A percentile compares a stretch with the other conserved stretches of the same genome.
Conservation (phyloP, 1,140 invertebrate species). For the Diabrotica virgifera region DNA sequence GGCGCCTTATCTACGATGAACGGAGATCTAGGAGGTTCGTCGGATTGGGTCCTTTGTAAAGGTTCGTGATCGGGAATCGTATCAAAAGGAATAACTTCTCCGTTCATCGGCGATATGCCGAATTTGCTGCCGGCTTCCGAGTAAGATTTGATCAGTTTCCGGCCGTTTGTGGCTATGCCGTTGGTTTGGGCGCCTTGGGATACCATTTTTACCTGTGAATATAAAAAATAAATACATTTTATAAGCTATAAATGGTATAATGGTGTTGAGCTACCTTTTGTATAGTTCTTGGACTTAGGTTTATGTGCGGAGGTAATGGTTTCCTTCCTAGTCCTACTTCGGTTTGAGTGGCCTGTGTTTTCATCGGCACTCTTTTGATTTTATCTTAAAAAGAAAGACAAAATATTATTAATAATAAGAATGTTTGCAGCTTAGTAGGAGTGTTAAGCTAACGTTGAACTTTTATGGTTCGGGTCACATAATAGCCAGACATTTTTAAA, state of each 20-base stretch:
- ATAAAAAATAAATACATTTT: not conserved
- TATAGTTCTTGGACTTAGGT: conserved; percentile 66
- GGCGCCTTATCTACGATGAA: conserved; percentile 55
- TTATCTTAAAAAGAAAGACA: conserved; percentile 59
- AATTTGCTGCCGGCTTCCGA: conserved; percentile 70
- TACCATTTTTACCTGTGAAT: conserved; percentile 73
- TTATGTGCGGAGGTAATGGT: conserved; percentile 66
- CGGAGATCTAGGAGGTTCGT: conserved; percentile 73
- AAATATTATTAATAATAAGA: no score
- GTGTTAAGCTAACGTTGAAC: no score
- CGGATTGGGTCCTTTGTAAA: conserved; percentile 76
- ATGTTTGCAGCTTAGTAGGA: no score
- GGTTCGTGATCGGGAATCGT: conserved; percentile 62
- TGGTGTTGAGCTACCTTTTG: conserved; percentile 54
- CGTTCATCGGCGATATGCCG: conserved; percentile 44
- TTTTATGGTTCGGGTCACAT: no score
- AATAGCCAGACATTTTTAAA: no score
- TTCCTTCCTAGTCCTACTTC: conserved; percentile 70
- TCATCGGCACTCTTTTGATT: conserved; percentile 80
- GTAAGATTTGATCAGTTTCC: conserved; percentile 78
- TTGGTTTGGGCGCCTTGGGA: conserved; percentile 87
- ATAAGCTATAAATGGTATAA: no score
- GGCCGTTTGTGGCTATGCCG: conserved; percentile 61
- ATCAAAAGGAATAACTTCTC: conserved; percentile 34
- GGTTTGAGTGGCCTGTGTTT: conserved; percentile 90